Evolutionary conservation across 2,113 vertebrate genomes (phyloP).

Genomic region (Muntiacus reevesi): DNA sequence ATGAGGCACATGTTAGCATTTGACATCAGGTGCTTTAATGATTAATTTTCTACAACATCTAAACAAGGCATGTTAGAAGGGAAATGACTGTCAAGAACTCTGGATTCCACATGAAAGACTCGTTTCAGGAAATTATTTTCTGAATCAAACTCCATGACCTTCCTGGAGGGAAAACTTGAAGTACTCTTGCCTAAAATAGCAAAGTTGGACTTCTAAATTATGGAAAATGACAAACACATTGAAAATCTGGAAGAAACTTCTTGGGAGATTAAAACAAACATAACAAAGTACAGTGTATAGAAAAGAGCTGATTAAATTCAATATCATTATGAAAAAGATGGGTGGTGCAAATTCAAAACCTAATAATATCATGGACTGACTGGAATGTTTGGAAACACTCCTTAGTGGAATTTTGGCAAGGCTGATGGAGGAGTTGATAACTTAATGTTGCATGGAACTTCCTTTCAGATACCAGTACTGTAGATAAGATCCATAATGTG

Average conservation of each 20-base stretch:
- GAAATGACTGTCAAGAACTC: slow-evolving; percentile 38
- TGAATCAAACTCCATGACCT: slow-evolving; percentile 44
- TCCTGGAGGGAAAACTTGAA: slow-evolving; percentile 50
- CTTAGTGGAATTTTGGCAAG: slow-evolving; percentile 34
- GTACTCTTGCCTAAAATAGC: slow-evolving; percentile 54
- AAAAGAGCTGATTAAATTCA: slow-evolving; percentile 34
- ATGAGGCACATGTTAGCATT: not conserved
- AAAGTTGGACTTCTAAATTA: slow-evolving; percentile 57
- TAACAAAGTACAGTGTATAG: not conserved
- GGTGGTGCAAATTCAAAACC: slow-evolving; percentile 26
- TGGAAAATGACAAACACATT: slow-evolving; percentile 69
- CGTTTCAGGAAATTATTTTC: slow-evolving; percentile 50
- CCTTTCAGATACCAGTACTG: slow-evolving; percentile 21
- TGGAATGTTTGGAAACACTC: slow-evolving; percentile 27
- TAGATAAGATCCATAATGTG: not conserved
- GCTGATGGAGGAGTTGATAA: slow-evolving; percentile 12
- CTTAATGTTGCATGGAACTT: slow-evolving; percentile 18
- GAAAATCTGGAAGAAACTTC: slow-evolving; percentile 58
- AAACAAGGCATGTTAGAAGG: not conserved
- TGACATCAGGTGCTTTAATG: not conserved
- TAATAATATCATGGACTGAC: slow-evolving; percentile 11
- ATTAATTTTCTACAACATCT: slow-evolving; percentile 2
- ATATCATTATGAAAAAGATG: slow-evolving; percentile 27
- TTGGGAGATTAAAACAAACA: slow-evolving; percentile 58
- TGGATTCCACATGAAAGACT: slow-evolving; percentile 26